Percentiles rank a stretch among this genome's conserved stretches.
Conservation (phyloP, 2,797 vertebrate genomes). For the Sebastes taczanowskii region DNA sequence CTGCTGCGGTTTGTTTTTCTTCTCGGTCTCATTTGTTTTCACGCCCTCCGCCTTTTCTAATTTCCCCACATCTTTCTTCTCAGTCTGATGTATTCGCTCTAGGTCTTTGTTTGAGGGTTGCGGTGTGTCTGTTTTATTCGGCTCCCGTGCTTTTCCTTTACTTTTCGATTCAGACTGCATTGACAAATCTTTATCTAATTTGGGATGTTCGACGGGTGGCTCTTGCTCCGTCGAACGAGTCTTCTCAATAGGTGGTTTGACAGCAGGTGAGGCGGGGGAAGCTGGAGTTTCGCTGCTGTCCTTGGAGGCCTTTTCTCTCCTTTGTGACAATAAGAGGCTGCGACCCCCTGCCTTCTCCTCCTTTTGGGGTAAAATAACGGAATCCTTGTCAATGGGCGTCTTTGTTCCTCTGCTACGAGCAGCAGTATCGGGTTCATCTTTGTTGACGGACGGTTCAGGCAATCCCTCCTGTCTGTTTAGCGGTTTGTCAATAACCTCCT, state of each 20-base stretch:
- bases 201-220: slow-evolving; percentile 3
- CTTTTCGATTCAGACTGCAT: slow-evolving; percentile 13
- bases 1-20: slow-evolving; percentile 16
- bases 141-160: slow-evolving; percentile 3
- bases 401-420: slow-evolving; percentile 53
- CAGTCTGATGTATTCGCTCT: background rate
- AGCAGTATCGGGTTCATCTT: slow-evolving; percentile 60
- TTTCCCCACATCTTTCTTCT: background rate
- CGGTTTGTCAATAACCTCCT: slow-evolving; percentile 24
- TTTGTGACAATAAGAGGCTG: slow-evolving; percentile 24
- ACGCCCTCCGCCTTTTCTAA: background rate
- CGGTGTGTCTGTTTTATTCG: slow-evolving; percentile 6
- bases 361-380: slow-evolving; percentile 51
- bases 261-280: slow-evolving; percentile 9
- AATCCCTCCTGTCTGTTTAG: slow-evolving; percentile 12
- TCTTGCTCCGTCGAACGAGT: slow-evolving; percentile 4
- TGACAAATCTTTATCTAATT: slow-evolving; percentile 16
- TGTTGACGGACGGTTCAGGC: slow-evolving; percentile 43
- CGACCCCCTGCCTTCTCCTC: slow-evolving; percentile 29
- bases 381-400: slow-evolving; percentile 43
- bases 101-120: slow-evolving; percentile 12
- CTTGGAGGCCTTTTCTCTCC: slow-evolving; percentile 22
- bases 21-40: slow-evolving; percentile 21
- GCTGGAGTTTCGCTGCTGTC: slow-evolving; percentile 11
- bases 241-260: slow-evolving; percentile 6